phyloP scores from a whole-genome alignment of 2,888 invertebrate species.

The Clanis bilineata region DNA sequence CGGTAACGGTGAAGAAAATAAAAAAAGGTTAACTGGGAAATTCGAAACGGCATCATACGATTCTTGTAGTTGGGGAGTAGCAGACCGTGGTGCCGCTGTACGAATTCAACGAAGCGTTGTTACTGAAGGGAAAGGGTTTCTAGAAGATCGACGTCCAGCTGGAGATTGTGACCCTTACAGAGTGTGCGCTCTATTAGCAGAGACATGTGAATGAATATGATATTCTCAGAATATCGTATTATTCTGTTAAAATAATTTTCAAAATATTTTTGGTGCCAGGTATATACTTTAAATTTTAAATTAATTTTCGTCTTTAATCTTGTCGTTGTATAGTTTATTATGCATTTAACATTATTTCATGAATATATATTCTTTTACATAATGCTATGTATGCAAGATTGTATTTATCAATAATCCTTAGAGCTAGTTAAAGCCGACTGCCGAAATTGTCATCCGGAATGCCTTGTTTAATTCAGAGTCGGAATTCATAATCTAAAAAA shows the following conservation, averaged over 20 bases:
- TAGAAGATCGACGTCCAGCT: conserved; percentile 96
- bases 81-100: conserved; percentile 95
- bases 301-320: too few relatives aligned
- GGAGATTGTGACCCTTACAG: conserved; percentile 95
- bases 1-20: conserved; percentile 96
- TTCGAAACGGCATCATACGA: conserved; percentile 97
- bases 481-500: too few relatives aligned
- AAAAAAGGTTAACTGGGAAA: conserved; percentile 94
- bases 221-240: background rate
- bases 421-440: too few relatives aligned
- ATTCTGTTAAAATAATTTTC: background rate
- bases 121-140: conserved; percentile 92
- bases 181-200: conserved; percentile 75
- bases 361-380: too few relatives aligned
- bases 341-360: too few relatives aligned
- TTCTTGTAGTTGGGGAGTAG: conserved; percentile 93
- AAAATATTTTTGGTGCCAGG: background rate
- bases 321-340: too few relatives aligned
- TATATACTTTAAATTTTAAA: background rate
- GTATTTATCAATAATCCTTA: too few relatives aligned
- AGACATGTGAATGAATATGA: conserved; percentile 42
- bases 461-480: too few relatives aligned
- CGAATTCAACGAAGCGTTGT: conserved; percentile 95
- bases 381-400: too few relatives aligned
- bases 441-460: too few relatives aligned